Base-by-base conservation (phyloP, 2,113 vertebrate genomes). In the Balaenoptera acutorostrata region DNA sequence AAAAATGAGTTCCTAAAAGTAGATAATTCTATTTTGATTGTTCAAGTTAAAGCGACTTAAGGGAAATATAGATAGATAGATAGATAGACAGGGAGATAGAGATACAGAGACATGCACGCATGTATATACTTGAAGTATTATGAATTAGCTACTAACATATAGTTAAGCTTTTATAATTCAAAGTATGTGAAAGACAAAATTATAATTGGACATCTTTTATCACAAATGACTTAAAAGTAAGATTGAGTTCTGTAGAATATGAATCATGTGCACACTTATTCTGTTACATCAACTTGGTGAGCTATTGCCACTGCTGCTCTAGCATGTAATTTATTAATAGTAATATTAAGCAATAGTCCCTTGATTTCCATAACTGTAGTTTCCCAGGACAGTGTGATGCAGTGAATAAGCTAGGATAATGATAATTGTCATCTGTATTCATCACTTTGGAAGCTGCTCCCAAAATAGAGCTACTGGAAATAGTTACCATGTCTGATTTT, bases 271-370 rank as follows among this genome's bases (percentile, higher is more conserved):
- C 52, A 80, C 64, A 75, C 69, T 88, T 96, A 91, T 96, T 98
- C 83, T 75, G 78, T 92, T 92, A 57, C 46, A 93, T 90, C 46
- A 90, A 8, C 91, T 52, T 81, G 21, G 78, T 64, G 72, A 96
- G 86, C 69, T 81, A 23, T 18, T 59, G 61, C 64, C 90, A 36
- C 74, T 72, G 82, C 69, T 49, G 88, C 93, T 94, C 93, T 95
- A 93, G 94, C 90, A 84, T 97, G 94, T 96, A 95, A 95, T 96
- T 97, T 97, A 96, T 96, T 97, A 98, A 98, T 88, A 89, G 93
- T 87, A 66, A 95, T 96, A 95, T 92, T 96, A 94, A 95, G 61
- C 68, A 92, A 61, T 92, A 93, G 75, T 82, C 41, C 81, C 78
- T 92, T 91, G 44, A 95, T 93, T 95, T 95, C 87, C 93, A 66